Conservation (phyloP, 2,797 vertebrate genomes). For the Gila robusta region DNA sequence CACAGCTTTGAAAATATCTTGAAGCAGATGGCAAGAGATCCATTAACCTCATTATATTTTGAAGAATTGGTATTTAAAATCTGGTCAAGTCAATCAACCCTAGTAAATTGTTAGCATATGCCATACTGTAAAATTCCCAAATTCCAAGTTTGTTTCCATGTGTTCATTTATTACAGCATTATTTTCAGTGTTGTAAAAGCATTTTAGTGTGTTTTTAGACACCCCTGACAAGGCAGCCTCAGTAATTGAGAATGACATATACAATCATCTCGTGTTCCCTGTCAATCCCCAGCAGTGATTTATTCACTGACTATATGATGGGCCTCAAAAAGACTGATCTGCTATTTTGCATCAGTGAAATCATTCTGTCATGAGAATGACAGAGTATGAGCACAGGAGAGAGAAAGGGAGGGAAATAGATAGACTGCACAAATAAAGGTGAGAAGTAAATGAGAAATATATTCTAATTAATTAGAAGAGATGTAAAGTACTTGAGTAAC, state of each 20-base stretch:
- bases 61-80: slow-evolving; percentile 15
- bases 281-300: slow-evolving; percentile 44
- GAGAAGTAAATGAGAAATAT: background rate
- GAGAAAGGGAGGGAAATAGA: background rate
- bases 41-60: slow-evolving; percentile 30
- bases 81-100: slow-evolving; percentile 46
- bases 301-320: slow-evolving; percentile 52
- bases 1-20: slow-evolving; percentile 45
- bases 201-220: background rate
- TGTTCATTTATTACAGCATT: background rate
- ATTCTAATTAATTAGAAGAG: slow-evolving; percentile 2
- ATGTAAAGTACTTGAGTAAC: background rate
- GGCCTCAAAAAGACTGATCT: slow-evolving; percentile 18
- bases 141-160: background rate
- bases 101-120: background rate
- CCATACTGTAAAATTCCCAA: background rate
- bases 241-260: slow-evolving; percentile 48
- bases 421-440: background rate
- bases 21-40: slow-evolving; percentile 47
- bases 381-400: background rate
- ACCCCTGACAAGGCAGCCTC: background rate
- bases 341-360: slow-evolving; percentile 48
- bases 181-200: background rate
- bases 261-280: slow-evolving; percentile 30
- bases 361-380: slow-evolving; percentile 1